phyloP scores from a whole-genome alignment of 2,113 vertebrate genomes.

The Caretta caretta region DNA sequence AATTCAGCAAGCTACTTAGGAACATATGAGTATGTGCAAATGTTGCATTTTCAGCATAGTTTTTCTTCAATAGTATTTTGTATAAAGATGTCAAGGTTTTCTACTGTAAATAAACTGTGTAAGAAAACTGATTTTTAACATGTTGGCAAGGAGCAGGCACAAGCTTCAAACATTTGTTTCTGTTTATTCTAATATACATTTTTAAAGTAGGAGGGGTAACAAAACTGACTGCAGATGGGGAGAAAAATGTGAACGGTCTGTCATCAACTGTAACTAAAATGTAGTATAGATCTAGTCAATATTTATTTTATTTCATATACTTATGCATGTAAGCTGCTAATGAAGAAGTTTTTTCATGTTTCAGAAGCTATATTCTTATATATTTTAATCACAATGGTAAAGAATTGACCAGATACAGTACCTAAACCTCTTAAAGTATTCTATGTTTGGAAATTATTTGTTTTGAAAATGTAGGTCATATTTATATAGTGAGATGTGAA shows the following conservation, averaged over 20 bases:
- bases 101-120: background rate
- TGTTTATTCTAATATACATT: background rate
- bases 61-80: background rate
- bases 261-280: background rate
- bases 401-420: background rate
- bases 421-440: background rate
- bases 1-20: background rate
- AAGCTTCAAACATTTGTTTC: background rate
- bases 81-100: background rate
- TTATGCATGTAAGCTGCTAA: background rate
- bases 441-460: background rate
- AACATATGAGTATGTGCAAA: background rate
- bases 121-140: background rate
- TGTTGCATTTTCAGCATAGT: background rate
- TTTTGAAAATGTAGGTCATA: constrained; percentile 52
- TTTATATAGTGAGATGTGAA: constrained; percentile 32
- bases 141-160: background rate
- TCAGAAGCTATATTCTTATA: background rate
- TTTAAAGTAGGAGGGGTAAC: background rate
- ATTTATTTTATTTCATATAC: background rate
- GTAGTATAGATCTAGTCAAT: background rate
- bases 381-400: background rate
- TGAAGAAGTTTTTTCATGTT: background rate
- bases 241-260: background rate
- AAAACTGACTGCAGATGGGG: background rate